phyloP scores from a whole-genome alignment of 2,888 invertebrate genomes.

The Agonopterix alstromeriana region DNA sequence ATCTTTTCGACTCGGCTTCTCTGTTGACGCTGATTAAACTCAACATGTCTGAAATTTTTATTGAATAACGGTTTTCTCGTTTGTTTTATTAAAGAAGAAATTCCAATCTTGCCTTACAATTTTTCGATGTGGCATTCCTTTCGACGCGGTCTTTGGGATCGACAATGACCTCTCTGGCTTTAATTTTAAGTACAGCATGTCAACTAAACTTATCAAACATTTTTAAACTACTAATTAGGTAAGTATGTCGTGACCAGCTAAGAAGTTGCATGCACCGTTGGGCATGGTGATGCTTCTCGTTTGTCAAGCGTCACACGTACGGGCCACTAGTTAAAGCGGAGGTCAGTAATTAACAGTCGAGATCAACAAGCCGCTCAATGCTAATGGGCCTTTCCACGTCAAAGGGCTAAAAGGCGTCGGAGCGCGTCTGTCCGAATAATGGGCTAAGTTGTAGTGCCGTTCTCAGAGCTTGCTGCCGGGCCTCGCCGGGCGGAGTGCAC shows the following conservation, averaged over 20 bases:
- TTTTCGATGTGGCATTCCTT: too few relatives aligned
- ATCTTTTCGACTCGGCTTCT: constrained; percentile 42
- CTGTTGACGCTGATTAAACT: constrained; percentile 52
- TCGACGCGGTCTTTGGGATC: too few relatives aligned
- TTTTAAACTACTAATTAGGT: too few relatives aligned
- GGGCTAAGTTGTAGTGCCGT: constrained; percentile 50
- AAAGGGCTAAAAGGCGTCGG: constrained; percentile 70
- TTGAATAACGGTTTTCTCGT: constrained; percentile 13
- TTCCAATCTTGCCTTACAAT: not conserved
- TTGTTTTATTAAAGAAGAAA: constrained; percentile 10
- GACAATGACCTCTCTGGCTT: too few relatives aligned
- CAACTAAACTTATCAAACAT: too few relatives aligned
- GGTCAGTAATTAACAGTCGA: constrained; percentile 69
- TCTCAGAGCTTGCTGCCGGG: not conserved
- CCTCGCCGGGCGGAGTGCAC: constrained; percentile 24
- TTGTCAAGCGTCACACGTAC: constrained; percentile 26
- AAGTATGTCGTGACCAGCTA: too few relatives aligned
- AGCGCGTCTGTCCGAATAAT: constrained; percentile 72
- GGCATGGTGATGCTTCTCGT: constrained; percentile 13
- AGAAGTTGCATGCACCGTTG: not conserved
- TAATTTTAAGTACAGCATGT: too few relatives aligned
- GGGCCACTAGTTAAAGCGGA: constrained; percentile 49
- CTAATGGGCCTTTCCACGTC: constrained; percentile 72
- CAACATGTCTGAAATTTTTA: constrained; percentile 33
- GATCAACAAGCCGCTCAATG: constrained; percentile 70